phyloP scores from a whole-genome alignment of 2,888 invertebrate genomes.

The Calliphora vomitoria region DNA sequence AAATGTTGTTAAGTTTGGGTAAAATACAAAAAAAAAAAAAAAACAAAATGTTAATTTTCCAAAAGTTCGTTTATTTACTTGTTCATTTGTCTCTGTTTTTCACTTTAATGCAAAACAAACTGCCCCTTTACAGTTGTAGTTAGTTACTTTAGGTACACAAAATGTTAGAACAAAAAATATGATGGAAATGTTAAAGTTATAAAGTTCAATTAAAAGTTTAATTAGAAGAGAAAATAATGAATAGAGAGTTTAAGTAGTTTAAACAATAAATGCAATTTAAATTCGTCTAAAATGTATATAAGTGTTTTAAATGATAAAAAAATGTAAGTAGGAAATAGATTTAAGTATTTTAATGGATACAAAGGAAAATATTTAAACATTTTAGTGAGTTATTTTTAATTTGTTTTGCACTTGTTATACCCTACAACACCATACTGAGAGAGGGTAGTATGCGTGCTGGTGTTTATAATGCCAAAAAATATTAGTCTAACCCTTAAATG shows the following conservation, averaged over 20 bases:
- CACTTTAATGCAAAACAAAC: constrained; percentile 6
- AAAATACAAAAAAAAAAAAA: neutral
- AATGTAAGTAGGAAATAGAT: too few relatives aligned
- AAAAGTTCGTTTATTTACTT: constrained; percentile 20
- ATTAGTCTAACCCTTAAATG: too few relatives aligned
- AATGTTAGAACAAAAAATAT: constrained; percentile 6
- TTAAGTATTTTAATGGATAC: too few relatives aligned
- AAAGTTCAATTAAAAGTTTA: constrained; percentile 55
- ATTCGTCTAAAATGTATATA: neutral
- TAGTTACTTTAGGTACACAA: neutral
- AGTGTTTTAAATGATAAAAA: too few relatives aligned
- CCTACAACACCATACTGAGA: too few relatives aligned
- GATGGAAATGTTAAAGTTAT: constrained; percentile 2
- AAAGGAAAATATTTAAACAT: too few relatives aligned
- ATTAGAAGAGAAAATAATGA: constrained; percentile 15
- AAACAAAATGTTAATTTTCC: neutral
- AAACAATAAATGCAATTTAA: neutral
- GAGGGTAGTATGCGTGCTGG: too few relatives aligned
- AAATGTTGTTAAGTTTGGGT: constrained; percentile 2
- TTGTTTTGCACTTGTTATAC: too few relatives aligned
- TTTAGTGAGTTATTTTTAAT: too few relatives aligned
- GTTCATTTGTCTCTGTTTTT: constrained; percentile 10
- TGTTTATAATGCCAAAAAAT: too few relatives aligned
- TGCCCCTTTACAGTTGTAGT: neutral
- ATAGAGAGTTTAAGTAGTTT: neutral